These are phyloP conservation scores for Casuarius casuarius DNA, from an alignment of 2,113 vertebrate species.

Conservation along the genomic window DNA sequence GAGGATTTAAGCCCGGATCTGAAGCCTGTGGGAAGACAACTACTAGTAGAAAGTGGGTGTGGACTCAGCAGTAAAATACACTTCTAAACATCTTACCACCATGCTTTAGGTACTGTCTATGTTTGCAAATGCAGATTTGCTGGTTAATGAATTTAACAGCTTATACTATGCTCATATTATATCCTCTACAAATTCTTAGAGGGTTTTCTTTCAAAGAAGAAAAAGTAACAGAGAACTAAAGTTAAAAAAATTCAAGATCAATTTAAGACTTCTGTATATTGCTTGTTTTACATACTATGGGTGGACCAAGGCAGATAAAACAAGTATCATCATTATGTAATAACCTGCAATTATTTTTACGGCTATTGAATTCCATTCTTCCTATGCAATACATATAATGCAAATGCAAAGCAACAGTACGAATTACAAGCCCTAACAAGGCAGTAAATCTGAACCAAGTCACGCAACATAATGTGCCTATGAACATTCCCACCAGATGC, in stretches of 20 bases:
- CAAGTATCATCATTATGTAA: slow-evolving; percentile 81
- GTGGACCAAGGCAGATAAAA: slow-evolving; percentile 65
- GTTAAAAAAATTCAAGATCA: neutral
- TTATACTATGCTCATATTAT: neutral
- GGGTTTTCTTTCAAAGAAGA: neutral
- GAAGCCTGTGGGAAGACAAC: neutral
- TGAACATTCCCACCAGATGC: slow-evolving; percentile 48
- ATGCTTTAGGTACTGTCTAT: neutral
- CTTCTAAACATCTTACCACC: neutral
- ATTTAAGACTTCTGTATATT: neutral
- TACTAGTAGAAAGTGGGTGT: neutral
- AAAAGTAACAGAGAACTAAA: neutral
- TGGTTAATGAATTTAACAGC: neutral
- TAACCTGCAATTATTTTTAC: slow-evolving; percentile 93
- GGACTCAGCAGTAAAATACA: neutral
- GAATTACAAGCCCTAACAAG: slow-evolving; percentile 90
- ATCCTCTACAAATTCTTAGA: neutral
- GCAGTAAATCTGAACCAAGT: slow-evolving; percentile 84
- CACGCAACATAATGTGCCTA: slow-evolving; percentile 78
- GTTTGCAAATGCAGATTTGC: neutral
- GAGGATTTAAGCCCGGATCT: neutral
- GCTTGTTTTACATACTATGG: slow-evolving; percentile 34
- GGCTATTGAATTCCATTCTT: slow-evolving; percentile 91
- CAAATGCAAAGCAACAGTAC: slow-evolving; percentile 83
- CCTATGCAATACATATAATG: slow-evolving; percentile 89